Evolutionary conservation across 2,113 vertebrate species (phyloP).

Genomic region (Oxygymnocypris stewartii): DNA sequence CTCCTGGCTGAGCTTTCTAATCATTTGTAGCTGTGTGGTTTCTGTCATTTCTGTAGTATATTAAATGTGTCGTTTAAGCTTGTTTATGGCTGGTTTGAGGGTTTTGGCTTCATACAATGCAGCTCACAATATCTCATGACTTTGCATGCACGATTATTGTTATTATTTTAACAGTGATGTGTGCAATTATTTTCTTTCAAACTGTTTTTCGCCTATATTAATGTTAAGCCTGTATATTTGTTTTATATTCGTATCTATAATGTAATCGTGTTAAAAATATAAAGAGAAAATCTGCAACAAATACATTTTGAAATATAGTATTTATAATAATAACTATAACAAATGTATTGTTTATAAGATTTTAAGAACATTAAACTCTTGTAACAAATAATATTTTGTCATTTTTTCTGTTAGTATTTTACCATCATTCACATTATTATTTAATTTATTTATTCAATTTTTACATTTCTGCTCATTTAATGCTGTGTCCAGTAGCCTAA

Average conservation of each 20-base stretch:
- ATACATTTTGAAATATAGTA: background rate
- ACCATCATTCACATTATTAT: background rate
- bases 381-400: background rate
- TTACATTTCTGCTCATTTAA: background rate
- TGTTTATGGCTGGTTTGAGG: background rate
- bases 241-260: background rate
- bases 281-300: background rate
- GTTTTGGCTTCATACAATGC: background rate
- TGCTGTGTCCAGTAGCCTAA: background rate
- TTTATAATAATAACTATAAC: background rate
- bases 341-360: background rate
- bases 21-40: background rate
- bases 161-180: background rate
- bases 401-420: too few relatives aligned
- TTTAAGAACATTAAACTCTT: background rate
- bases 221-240: background rate
- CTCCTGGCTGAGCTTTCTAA: background rate
- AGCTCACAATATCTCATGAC: background rate
- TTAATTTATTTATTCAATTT: too few relatives aligned
- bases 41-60: background rate
- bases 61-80: background rate
- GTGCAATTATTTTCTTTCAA: background rate
- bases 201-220: background rate
- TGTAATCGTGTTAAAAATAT: background rate
- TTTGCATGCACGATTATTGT: background rate